These are phyloP conservation scores for Polyploca ridens DNA, from an alignment of 2,888 invertebrate species.

Conservation along the genomic window DNA sequence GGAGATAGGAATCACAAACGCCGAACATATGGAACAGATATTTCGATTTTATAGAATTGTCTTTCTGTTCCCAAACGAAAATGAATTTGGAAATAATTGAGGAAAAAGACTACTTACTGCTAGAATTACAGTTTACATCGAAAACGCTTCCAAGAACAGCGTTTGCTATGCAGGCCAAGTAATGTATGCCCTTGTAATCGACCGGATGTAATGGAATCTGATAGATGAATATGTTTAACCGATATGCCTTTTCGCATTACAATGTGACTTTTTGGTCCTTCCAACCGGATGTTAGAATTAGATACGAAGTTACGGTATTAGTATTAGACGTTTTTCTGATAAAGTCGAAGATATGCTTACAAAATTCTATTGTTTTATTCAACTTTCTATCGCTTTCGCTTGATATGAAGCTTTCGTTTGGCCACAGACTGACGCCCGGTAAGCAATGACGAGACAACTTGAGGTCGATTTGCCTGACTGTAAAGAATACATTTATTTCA, in stretches of 20 bases:
- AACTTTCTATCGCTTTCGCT: too few species aligned
- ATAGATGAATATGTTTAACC: slow-evolving; percentile 7
- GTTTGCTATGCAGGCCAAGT: neutral
- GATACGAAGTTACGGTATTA: neutral
- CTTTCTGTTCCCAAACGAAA: too few species aligned
- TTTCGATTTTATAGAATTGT: too few species aligned
- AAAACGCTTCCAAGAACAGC: neutral
- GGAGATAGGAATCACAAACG: too few species aligned
- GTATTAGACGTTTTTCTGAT: neutral
- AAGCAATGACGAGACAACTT: too few species aligned
- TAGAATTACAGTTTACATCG: neutral
- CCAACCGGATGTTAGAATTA: neutral
- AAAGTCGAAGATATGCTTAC: too few species aligned
- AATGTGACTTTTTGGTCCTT: slow-evolving; percentile 7
- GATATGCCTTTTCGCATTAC: slow-evolving; percentile 2
- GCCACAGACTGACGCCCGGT: too few species aligned
- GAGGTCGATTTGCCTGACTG: too few species aligned
- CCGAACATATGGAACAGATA: too few species aligned
- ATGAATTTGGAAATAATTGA: neutral
- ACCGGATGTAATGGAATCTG: slow-evolving; percentile 11
- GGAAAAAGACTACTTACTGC: neutral
- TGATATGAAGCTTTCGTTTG: too few species aligned
- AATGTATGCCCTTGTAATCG: slow-evolving; percentile 8
- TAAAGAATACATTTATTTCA: too few species aligned
- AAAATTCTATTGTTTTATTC: too few species aligned